phyloP scores from a whole-genome alignment of 2,113 vertebrate species.

The Plectropomus leopardus region DNA sequence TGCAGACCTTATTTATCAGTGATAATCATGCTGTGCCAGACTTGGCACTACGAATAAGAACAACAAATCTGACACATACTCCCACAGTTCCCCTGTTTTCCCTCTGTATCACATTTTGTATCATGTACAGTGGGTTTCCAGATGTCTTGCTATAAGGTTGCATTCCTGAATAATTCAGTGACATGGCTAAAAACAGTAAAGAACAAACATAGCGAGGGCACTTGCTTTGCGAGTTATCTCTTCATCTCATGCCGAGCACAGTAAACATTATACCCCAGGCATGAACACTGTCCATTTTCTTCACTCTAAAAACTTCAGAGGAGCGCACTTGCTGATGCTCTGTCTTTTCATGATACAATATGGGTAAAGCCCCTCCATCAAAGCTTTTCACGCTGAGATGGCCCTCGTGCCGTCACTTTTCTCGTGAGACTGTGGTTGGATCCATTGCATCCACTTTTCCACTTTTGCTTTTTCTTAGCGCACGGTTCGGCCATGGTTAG shows the following conservation, averaged over 20 bases:
- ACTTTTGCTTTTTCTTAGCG: slow-evolving; percentile 17
- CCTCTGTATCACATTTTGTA: slow-evolving; percentile 28
- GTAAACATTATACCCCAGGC: slow-evolving; percentile 7
- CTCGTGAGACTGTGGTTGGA: slow-evolving; percentile 39
- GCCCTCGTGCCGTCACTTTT: slow-evolving; percentile 36
- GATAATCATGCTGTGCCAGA: not conserved
- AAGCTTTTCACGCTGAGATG: slow-evolving; percentile 44
- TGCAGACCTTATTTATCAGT: not conserved
- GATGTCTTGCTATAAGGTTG: slow-evolving; percentile 26
- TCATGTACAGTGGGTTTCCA: slow-evolving; percentile 19
- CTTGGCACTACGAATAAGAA: slow-evolving; percentile 9
- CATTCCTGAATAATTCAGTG: slow-evolving; percentile 48
- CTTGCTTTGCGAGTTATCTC: slow-evolving; percentile 1
- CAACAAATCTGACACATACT: not conserved
- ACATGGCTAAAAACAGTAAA: slow-evolving; percentile 33
- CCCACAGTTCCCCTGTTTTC: not conserved
- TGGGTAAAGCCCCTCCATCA: slow-evolving; percentile 48
- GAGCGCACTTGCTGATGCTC: not conserved
- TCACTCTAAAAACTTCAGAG: slow-evolving; percentile 38
- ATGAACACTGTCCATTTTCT: slow-evolving; percentile 30
- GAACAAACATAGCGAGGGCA: slow-evolving; percentile 9
- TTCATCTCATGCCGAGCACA: slow-evolving; percentile 6
- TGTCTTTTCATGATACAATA: slow-evolving; percentile 34
- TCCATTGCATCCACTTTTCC: slow-evolving; percentile 45
- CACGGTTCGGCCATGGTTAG: slow-evolving; percentile 23